These are phyloP conservation scores for Amorpha juglandis DNA, from an alignment of 2,888 invertebrate genomes.

Conservation along the genomic window DNA sequence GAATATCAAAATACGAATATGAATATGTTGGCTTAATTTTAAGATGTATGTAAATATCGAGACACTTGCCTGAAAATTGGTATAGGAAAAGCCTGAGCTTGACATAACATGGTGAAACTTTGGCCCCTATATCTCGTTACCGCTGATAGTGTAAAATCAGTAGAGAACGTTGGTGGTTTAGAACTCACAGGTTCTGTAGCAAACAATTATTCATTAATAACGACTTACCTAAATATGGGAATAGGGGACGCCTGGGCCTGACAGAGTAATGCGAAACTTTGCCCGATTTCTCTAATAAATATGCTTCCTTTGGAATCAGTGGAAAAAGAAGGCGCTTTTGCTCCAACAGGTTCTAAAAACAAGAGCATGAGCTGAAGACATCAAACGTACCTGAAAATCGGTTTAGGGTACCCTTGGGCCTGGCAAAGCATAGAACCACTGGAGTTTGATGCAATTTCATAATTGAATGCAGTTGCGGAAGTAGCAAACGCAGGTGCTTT, in stretches of 20 bases:
- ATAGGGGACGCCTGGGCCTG: slow-evolving; percentile 86
- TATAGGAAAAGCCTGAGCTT: slow-evolving; percentile 88
- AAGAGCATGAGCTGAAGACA: slow-evolving; percentile 34
- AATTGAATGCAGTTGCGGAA: slow-evolving; percentile 79
- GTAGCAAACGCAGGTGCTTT: slow-evolving; percentile 80
- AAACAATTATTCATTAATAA: slow-evolving; percentile 49
- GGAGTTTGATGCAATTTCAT: slow-evolving; percentile 65
- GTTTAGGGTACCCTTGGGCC: slow-evolving; percentile 86
- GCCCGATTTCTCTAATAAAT: slow-evolving; percentile 83
- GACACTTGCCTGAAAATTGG: slow-evolving; percentile 88
- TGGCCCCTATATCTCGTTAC: slow-evolving; percentile 83
- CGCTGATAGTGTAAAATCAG: slow-evolving; percentile 84
- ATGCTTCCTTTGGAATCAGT: slow-evolving; percentile 86
- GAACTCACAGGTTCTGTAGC: slow-evolving; percentile 85
- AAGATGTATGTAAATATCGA: slow-evolving; percentile 22
- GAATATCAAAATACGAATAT: not conserved
- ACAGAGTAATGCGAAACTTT: slow-evolving; percentile 86
- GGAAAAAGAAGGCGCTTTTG: slow-evolving; percentile 86
- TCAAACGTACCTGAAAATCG: slow-evolving; percentile 86
- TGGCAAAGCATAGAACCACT: slow-evolving; percentile 82
- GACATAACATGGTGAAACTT: slow-evolving; percentile 87
- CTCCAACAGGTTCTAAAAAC: slow-evolving; percentile 85
- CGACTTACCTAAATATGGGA: slow-evolving; percentile 86
- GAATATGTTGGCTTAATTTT: not conserved
- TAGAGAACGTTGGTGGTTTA: slow-evolving; percentile 85